These are phyloP conservation scores for Champsocephalus esox DNA, from an alignment of 2,797 vertebrate species.

Conservation along the genomic window DNA sequence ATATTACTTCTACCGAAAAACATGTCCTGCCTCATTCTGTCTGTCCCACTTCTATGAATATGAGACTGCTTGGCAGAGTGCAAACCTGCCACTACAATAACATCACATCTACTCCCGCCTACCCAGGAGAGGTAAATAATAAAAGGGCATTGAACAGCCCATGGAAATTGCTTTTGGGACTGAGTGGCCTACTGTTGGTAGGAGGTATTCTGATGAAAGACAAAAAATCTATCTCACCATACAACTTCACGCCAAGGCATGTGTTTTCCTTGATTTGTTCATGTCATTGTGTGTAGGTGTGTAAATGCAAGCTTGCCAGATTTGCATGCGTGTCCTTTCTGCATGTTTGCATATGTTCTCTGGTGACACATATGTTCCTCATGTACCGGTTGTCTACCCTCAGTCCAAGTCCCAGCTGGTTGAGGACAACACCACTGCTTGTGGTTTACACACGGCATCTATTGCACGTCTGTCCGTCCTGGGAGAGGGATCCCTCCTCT, in stretches of 20 bases:
- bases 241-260: neutral
- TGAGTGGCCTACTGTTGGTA: neutral
- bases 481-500: too few species aligned
- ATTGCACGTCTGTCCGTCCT: too few species aligned
- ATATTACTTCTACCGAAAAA: slow-evolving; percentile 51
- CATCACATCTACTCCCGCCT: slow-evolving; percentile 21
- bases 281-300: neutral
- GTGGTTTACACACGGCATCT: too few species aligned
- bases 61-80: slow-evolving; percentile 18
- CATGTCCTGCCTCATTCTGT: slow-evolving; percentile 30
- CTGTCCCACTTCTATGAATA: slow-evolving; percentile 38
- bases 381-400: slow-evolving; percentile 18
- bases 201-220: slow-evolving; percentile 20
- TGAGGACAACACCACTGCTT: neutral
- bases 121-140: slow-evolving; percentile 36
- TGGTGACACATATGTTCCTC: neutral
- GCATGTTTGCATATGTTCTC: slow-evolving; percentile 37
- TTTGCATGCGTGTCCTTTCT: slow-evolving; percentile 13
- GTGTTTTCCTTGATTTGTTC: slow-evolving; percentile 4
- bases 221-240: neutral
- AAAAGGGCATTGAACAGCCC: slow-evolving; percentile 23
- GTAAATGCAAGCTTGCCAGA: neutral
- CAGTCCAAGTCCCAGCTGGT: slow-evolving; percentile 33
- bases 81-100: slow-evolving; percentile 47
- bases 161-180: slow-evolving; percentile 62